phyloP scores from a whole-genome alignment of 2,797 vertebrate genomes.

The Ptychobarbus kaznakovi region DNA sequence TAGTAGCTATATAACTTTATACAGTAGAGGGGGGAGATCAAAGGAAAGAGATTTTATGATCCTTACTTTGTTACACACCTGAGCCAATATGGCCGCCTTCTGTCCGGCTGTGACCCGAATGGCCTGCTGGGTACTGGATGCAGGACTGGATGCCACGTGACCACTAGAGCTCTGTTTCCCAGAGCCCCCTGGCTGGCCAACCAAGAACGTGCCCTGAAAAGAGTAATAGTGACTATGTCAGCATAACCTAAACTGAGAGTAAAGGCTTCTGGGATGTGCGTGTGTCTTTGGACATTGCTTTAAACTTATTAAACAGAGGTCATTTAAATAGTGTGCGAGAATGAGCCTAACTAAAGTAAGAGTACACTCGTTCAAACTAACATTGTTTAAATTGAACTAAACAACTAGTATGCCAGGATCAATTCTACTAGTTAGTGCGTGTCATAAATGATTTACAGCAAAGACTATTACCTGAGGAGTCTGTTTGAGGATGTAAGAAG shows the following conservation, averaged over 20 bases:
- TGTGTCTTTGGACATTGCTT: background rate
- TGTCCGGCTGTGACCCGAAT: slow-evolving; percentile 94
- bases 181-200: slow-evolving; percentile 91
- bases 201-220: slow-evolving; percentile 93
- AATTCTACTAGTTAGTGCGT: background rate
- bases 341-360: background rate
- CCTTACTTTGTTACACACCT: slow-evolving; percentile 77
- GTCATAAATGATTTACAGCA: background rate
- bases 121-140: slow-evolving; percentile 86
- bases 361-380: background rate
- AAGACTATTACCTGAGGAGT: slow-evolving; percentile 89
- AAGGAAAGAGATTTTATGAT: background rate
- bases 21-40: background rate
- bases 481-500: slow-evolving; percentile 98
- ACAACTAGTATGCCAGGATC: background rate
- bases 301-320: background rate
- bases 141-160: slow-evolving; percentile 81
- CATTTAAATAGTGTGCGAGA: background rate
- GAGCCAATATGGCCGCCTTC: slow-evolving; percentile 94
- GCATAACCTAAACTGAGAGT: background rate
- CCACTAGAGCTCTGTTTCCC: slow-evolving; percentile 87
- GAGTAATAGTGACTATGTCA: slow-evolving; percentile 4
- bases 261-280: background rate
- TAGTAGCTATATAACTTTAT: background rate
- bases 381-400: background rate